These are phyloP conservation scores for Tenthredo amoena DNA, from an alignment of 2,888 invertebrate genomes.

Conservation along the genomic window DNA sequence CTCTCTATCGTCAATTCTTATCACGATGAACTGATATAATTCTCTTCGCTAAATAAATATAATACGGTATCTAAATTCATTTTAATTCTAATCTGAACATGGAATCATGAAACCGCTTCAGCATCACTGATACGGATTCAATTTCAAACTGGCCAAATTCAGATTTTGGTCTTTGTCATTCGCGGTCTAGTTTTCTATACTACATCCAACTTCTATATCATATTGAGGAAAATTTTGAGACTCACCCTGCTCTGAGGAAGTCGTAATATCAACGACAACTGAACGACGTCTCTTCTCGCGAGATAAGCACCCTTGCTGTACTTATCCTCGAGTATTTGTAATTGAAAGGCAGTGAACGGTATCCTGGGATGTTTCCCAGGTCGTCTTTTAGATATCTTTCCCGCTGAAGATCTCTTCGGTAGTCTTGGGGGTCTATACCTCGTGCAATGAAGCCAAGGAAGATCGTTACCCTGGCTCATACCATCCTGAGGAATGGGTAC, in stretches of 20 bases:
- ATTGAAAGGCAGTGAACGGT: conserved; percentile 86
- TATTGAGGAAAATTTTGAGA: conserved; percentile 51
- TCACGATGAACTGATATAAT: too few relatives aligned
- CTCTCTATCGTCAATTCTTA: neutral
- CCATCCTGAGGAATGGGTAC: neutral
- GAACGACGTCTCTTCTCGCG: conserved; percentile 84
- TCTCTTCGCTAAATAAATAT: too few relatives aligned
- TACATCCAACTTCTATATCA: neutral
- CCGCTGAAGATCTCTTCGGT: conserved; percentile 78
- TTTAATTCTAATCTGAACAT: neutral
- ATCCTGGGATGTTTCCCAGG: conserved; percentile 79
- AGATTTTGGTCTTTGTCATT: neutral
- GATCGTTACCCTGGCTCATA: conserved; percentile 58
- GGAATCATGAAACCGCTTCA: neutral
- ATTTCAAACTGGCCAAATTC: neutral
- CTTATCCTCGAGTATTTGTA: conserved; percentile 85
- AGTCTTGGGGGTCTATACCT: conserved; percentile 87
- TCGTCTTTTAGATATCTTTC: conserved; percentile 66
- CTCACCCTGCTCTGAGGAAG: conserved; percentile 86
- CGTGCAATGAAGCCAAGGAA: conserved; percentile 85
- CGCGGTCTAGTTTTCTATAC: neutral
- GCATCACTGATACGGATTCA: neutral
- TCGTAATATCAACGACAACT: conserved; percentile 83
- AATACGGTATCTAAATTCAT: neutral
- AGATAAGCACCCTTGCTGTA: conserved; percentile 85